Evolutionary conservation across 1,140 invertebrate genomes (phyloP).

Genomic region (Scylla paramamosain): DNA sequence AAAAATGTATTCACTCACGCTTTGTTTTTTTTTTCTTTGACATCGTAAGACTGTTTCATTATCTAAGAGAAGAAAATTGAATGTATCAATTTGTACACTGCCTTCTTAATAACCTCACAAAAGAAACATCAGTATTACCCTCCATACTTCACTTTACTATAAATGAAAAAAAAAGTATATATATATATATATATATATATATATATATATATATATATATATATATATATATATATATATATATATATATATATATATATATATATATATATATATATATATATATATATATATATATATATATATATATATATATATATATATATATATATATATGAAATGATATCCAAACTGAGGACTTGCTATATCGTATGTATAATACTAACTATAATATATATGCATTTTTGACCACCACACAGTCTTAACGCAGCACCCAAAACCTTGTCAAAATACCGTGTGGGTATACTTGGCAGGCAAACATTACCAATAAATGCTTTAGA

Average conservation of each 20-base stretch:
- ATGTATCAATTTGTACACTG: not conserved
- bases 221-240: slow-evolving; percentile 7
- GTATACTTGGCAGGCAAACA: too few species aligned
- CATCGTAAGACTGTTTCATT: not conserved
- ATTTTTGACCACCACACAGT: too few species aligned
- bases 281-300: slow-evolving; percentile 7
- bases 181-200: slow-evolving; percentile 26
- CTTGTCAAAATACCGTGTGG: too few species aligned
- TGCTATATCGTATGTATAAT: too few species aligned
- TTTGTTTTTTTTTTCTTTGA: not conserved
- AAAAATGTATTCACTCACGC: not conserved
- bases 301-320: slow-evolving; percentile 26
- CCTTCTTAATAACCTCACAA: not conserved
- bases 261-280: not conserved
- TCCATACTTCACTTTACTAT: not conserved
- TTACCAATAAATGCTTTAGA: too few species aligned
- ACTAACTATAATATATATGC: too few species aligned
- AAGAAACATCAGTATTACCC: not conserved
- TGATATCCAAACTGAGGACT: not conserved
- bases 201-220: slow-evolving; percentile 17
- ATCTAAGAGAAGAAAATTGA: not conserved
- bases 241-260: slow-evolving; percentile 26
- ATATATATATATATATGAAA: slow-evolving; percentile 26
- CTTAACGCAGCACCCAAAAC: too few species aligned
- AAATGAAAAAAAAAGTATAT: too few species aligned